Evolutionary conservation across 92 coral and sea anemone genomes (phyloP).

Genomic region (Porites divaricata): DNA sequence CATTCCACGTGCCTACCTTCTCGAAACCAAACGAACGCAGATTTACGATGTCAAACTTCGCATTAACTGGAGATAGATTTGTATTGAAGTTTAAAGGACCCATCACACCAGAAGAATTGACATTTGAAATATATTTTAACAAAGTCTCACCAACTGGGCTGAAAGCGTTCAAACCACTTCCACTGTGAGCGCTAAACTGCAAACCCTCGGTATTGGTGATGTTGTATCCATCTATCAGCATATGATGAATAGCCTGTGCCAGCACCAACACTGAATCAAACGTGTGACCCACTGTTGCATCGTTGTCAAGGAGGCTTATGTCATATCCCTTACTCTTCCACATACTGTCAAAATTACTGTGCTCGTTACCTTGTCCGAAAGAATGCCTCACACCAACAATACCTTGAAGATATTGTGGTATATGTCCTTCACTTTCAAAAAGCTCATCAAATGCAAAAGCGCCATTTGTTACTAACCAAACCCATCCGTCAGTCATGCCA

Average conservation of each 20-base stretch:
- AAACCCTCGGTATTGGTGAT: constrained; percentile 42
- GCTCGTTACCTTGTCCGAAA: constrained; percentile 60
- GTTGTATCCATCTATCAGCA: constrained; percentile 65
- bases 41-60: constrained; percentile 81
- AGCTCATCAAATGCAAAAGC: constrained; percentile 74
- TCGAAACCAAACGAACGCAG: constrained; percentile 82
- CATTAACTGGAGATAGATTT: constrained; percentile 60
- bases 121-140: constrained; percentile 60
- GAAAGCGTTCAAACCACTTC: constrained; percentile 17
- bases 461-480: constrained; percentile 84
- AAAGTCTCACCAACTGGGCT: constrained; percentile 65
- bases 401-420: constrained; percentile 79
- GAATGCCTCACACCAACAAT: constrained; percentile 81
- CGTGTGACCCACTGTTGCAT: constrained; percentile 73
- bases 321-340: constrained; percentile 66
- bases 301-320: constrained; percentile 52
- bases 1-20: constrained; percentile 81
- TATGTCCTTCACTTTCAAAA: constrained; percentile 44
- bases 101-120: constrained; percentile 73
- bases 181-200: constrained; percentile 49
- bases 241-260: constrained; percentile 74
- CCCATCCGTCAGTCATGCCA: constrained; percentile 82
- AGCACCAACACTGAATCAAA: constrained; percentile 84
- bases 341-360: constrained; percentile 53
- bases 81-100: constrained; percentile 53